Evolutionary conservation across 1,140 invertebrate genomes (phyloP), one percentile per base, ranked within the genome.

Genomic region (Drosophila virilis): DNA sequence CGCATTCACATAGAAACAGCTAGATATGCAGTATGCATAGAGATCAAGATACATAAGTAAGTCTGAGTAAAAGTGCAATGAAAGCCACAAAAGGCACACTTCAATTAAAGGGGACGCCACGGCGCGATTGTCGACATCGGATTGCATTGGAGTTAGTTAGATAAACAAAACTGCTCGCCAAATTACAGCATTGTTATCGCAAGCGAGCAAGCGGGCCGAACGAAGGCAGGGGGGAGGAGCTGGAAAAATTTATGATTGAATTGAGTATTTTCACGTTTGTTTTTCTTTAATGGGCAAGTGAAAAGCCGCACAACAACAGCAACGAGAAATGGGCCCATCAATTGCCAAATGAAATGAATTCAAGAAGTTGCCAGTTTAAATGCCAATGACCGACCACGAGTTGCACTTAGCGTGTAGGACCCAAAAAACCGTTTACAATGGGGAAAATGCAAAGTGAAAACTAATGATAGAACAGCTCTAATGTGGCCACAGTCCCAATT

Each of bases 131-230:
- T 59, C 68, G 60, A 71, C 59, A 64, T 64, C 55, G 59, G 40
- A 65, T 69, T 75, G 66, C 72, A 74, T 69, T 70, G 59, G 28
- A 54, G 59, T 62, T 62, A 64, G 60, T 75, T 78, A 78, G 76
- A 78, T 78, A 78, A 78, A 78, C 76, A 78, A 78, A 78, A 78
- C 66, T 60, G 66, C 51, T 66, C 46, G 61, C 73, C 73, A 78
- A 78, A 78, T 78, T 78, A 78, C 73, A 75, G 75, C 73, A 78
- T 78, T 78, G 76, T 78, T 78, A 78, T 78, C 76, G 54, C 57
- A 59, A 22, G 45, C 8, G 33, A 33, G 40, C 2, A 12, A 28
- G 38, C 3, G 38, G 17, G 8, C 17, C 13, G 37, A 40, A 0
- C 17, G 2, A 9, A 13, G 2, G 8, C 12, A 32, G 12, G 13